Evolutionary conservation across 2,797 vertebrate species (phyloP).

Genomic region (Sebastiscus albofasciatus): DNA sequence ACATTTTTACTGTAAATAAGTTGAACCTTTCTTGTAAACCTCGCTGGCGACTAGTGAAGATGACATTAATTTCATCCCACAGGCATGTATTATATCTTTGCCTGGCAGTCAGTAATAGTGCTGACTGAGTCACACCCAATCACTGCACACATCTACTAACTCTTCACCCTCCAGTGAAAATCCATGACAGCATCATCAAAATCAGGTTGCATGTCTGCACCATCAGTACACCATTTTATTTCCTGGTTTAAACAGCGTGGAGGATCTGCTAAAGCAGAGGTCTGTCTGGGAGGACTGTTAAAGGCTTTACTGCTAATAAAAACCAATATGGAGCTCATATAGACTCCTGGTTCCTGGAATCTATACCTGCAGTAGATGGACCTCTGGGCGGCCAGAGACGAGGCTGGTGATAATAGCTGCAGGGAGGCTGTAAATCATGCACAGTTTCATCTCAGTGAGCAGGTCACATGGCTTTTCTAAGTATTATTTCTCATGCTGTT

Average conservation of each 20-base stretch:
- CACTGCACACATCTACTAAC: not conserved
- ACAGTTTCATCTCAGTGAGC: not conserved
- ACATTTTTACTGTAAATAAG: not conserved
- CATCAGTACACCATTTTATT: constrained; percentile 21
- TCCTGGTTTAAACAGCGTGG: not conserved
- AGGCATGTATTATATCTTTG: constrained; percentile 8
- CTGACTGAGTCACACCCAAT: not conserved
- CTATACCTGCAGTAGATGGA: constrained; percentile 25
- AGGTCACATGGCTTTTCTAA: too few species aligned
- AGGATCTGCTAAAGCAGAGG: constrained; percentile 24
- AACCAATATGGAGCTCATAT: constrained; percentile 44
- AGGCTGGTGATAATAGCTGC: constrained; percentile 11
- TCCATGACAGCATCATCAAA: not conserved
- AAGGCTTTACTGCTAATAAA: constrained; percentile 62
- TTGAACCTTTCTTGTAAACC: constrained; percentile 11
- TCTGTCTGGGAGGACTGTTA: constrained; percentile 30
- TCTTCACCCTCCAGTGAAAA: not conserved
- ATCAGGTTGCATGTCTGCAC: not conserved
- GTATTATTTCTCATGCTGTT: not conserved
- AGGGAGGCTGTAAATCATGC: constrained; percentile 28
- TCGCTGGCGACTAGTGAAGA: constrained; percentile 6
- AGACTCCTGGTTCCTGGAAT: constrained; percentile 43
- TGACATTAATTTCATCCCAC: not conserved
- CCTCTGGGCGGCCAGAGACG: constrained; percentile 18
- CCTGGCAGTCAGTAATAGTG: not conserved